These are phyloP conservation scores for Alloscopus bannaensis DNA, from an alignment of 2,888 invertebrate species.

Conservation along the genomic window DNA sequence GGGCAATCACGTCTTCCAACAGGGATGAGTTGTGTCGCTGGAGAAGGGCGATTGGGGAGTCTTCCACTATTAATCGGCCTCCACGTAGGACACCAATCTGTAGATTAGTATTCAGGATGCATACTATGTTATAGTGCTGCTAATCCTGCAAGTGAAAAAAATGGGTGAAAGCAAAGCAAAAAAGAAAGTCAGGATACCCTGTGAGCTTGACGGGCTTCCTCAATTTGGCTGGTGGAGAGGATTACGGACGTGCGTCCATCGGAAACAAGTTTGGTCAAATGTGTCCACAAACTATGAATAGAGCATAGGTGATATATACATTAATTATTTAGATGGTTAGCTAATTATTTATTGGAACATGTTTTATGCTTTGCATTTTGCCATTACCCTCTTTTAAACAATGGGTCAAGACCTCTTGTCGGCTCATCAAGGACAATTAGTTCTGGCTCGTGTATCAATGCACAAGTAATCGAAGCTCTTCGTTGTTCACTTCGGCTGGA, in stretches of 20 bases:
- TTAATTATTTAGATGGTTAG: too few species aligned
- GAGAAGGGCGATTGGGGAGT: conserved; percentile 58
- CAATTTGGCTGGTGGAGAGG: conserved; percentile 49
- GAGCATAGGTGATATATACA: background rate
- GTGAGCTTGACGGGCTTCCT: conserved; percentile 63
- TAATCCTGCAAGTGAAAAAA: too few species aligned
- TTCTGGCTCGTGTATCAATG: conserved; percentile 57
- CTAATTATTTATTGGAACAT: background rate
- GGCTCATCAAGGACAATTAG: conserved; percentile 53
- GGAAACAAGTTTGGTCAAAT: conserved; percentile 57
- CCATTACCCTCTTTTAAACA: conserved; percentile 55
- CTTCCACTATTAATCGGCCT: conserved; percentile 58
- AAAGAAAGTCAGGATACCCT: conserved; percentile 41
- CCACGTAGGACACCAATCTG: conserved; percentile 56
- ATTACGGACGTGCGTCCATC: conserved; percentile 63
- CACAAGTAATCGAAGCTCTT: conserved; percentile 53
- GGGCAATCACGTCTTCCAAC: conserved; percentile 55
- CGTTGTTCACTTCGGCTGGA: conserved; percentile 52
- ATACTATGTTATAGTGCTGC: background rate
- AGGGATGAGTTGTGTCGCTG: conserved; percentile 58
- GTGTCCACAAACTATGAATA: conserved; percentile 52
- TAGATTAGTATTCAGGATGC: background rate
- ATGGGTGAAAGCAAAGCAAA: too few species aligned
- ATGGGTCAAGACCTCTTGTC: conserved; percentile 42
- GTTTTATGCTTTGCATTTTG: conserved; percentile 11